phyloP scores from a whole-genome alignment of 1,140 invertebrate species.

The Pectinophora gossypiella region DNA sequence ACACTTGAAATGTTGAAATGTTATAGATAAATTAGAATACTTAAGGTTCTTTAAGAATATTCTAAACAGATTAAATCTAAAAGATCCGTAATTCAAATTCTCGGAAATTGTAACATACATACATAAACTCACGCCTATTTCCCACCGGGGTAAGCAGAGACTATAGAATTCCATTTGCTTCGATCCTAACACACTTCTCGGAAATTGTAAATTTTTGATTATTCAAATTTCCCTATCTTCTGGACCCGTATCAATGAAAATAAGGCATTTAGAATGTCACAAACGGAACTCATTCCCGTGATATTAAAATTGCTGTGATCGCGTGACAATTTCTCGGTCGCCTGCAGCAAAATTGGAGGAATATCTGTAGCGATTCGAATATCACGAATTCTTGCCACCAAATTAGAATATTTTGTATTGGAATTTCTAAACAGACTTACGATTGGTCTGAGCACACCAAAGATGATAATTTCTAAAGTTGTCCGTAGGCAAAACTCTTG shows the following conservation, averaged over 20 bases:
- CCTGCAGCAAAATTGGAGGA: not conserved
- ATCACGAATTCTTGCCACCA: conserved; percentile 14
- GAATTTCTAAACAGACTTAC: not conserved
- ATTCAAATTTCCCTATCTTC: too few species aligned
- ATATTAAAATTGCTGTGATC: conserved; percentile 17
- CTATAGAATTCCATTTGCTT: too few species aligned
- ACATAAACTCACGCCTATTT: too few species aligned
- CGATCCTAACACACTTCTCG: too few species aligned
- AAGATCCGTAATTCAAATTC: too few species aligned
- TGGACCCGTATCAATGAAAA: not conserved
- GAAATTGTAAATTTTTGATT: too few species aligned
- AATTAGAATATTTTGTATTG: conserved; percentile 13
- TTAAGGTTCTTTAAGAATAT: too few species aligned
- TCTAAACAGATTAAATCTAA: too few species aligned
- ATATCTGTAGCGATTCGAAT: conserved; percentile 1
- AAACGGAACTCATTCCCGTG: not conserved
- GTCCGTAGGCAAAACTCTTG: conserved; percentile 62
- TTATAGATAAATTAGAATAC: too few species aligned
- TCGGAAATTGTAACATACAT: too few species aligned
- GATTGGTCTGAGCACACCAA: conserved; percentile 39
- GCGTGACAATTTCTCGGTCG: conserved; percentile 21
- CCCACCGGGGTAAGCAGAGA: too few species aligned
- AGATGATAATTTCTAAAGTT: conserved; percentile 66
- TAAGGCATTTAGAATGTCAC: conserved; percentile 15
- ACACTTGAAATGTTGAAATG: too few species aligned